Percentiles rank a stretch among this genome's conserved stretches.
These are phyloP conservation scores for Apis florea DNA, from an alignment of 1,140 invertebrate species.

Conservation along the genomic window DNA sequence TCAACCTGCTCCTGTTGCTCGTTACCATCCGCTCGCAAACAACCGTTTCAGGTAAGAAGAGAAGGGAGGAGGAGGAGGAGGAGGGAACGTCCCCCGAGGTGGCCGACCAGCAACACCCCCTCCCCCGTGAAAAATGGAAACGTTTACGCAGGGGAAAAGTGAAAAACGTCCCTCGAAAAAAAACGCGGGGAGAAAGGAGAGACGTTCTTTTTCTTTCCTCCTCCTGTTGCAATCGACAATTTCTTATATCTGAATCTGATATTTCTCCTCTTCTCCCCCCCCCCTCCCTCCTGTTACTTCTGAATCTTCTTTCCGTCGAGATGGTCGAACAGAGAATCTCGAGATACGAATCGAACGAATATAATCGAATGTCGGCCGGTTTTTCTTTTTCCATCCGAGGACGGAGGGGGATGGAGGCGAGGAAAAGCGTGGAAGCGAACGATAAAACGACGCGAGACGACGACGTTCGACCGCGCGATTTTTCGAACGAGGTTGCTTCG, in stretches of 20 bases:
- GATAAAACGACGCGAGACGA: background rate
- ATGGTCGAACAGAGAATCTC: no score
- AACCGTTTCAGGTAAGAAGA: slow-evolving; percentile 51
- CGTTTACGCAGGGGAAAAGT: background rate
- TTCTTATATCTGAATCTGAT: slow-evolving; percentile 4
- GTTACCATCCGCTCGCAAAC: slow-evolving; percentile 1
- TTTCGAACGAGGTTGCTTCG: background rate
- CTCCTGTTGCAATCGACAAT: slow-evolving; percentile 2
- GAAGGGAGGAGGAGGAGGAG: no score
- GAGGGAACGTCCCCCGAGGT: no score
- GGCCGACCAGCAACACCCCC: no score
- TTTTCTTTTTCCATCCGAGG: no score
- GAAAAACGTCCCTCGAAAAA: slow-evolving; percentile 26
- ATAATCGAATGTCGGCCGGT: no score
- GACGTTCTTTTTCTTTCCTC: background rate
- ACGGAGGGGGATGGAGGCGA: background rate
- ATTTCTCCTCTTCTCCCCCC: no score
- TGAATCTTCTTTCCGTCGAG: no score
- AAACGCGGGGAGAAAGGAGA: slow-evolving; percentile 34
- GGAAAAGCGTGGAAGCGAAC: background rate
- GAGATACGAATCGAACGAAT: no score
- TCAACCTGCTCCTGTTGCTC: slow-evolving; percentile 12
- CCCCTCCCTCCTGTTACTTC: no score
- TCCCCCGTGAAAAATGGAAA: slow-evolving; percentile 56
- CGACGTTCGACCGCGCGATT: background rate